These are phyloP conservation scores for Drosophila ficusphila DNA, from an alignment of 1,140 invertebrate species.

Conservation along the genomic window DNA sequence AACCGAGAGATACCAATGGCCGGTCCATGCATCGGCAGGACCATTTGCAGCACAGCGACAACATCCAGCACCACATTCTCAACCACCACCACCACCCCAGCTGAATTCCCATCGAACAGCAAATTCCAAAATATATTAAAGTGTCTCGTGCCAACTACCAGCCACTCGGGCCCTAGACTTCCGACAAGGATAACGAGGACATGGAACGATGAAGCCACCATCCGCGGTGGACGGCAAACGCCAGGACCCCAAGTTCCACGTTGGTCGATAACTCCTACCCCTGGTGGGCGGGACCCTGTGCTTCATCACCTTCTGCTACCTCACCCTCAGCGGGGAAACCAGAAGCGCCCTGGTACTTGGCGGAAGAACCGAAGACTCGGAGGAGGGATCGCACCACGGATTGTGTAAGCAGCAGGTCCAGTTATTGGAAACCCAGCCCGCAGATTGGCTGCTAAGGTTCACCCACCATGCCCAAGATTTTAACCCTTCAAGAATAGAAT, in stretches of 20 bases:
- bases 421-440: neutral
- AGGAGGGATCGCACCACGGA: constrained; percentile 38
- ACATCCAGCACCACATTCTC: constrained; percentile 4
- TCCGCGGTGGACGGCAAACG: constrained; percentile 7
- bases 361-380: constrained; percentile 25
- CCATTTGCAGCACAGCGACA: no score
- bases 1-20: constrained; percentile 50
- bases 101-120: neutral
- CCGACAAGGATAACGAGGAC: constrained; percentile 47
- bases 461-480: no score
- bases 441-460: no score
- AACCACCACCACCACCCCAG: constrained; percentile 8
- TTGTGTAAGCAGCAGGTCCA: constrained; percentile 56
- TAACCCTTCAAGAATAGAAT: neutral
- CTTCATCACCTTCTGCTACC: constrained; percentile 48
- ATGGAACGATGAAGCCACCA: constrained; percentile 21
- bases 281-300: constrained; percentile 7
- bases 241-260: constrained; percentile 14
- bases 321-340: constrained; percentile 42
- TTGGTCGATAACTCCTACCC: constrained; percentile 34
- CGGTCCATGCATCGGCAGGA: constrained; percentile 14
- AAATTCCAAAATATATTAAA: constrained; percentile 9
- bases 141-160: constrained; percentile 75
- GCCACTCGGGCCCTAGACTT: constrained; percentile 51
- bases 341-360: constrained; percentile 36